Conservation (phyloP, 2,113 vertebrate genomes). For the Cephalophus harveyi region DNA sequence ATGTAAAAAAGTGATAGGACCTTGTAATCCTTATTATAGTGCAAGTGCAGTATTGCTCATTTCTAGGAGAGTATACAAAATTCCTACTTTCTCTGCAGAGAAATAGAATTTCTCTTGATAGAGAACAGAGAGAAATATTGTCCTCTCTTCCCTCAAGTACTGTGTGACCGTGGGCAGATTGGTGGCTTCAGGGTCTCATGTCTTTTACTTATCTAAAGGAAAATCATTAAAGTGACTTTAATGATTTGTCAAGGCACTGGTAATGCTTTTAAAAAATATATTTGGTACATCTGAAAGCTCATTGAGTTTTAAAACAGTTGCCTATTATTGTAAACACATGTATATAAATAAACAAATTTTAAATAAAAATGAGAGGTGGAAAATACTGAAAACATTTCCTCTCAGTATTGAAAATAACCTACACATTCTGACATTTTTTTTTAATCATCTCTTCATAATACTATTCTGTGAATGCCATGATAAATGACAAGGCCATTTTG, state of each 20-base stretch:
- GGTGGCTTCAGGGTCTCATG: neutral
- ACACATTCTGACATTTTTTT: neutral
- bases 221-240: neutral
- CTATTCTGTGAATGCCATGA: neutral
- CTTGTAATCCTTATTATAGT: neutral
- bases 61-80: neutral
- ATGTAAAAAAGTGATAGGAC: neutral
- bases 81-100: neutral
- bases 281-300: neutral
- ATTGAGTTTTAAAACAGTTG: neutral
- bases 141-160: neutral
- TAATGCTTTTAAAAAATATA: neutral
- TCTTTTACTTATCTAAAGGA: neutral
- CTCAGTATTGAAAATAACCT: neutral
- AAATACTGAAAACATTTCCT: neutral
- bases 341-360: neutral
- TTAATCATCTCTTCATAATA: neutral
- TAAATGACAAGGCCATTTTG: neutral
- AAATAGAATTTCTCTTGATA: neutral
- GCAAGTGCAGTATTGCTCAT: neutral
- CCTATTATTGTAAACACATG: neutral
- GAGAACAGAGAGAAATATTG: neutral
- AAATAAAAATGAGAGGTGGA: neutral
- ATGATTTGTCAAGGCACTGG: neutral
- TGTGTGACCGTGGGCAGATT: neutral